Conservation (phyloP, 2,113 vertebrate species). For the Halcyon senegalensis region DNA sequence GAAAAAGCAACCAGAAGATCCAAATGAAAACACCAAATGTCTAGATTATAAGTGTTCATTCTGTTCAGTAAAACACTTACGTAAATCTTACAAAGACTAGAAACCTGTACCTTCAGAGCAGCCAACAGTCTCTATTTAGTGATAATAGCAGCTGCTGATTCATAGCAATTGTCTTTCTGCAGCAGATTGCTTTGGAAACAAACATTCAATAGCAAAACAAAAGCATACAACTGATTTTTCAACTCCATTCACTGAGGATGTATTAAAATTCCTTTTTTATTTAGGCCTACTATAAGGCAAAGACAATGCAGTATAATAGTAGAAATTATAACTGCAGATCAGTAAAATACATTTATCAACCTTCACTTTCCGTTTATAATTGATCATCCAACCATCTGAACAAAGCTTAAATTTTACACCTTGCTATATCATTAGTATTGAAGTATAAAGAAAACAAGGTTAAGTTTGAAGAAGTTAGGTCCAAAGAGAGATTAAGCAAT, state of each 20-base stretch:
- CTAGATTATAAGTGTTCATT: not conserved
- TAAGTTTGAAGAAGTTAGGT: not conserved
- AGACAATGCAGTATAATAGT: not conserved
- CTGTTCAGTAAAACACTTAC: not conserved
- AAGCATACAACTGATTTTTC: not conserved
- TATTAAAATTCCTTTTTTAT: not conserved
- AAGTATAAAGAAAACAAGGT: not conserved
- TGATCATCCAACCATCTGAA: not conserved
- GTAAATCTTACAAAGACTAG: not conserved
- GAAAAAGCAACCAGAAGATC: not conserved
- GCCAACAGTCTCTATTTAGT: not conserved
- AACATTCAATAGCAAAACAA: conserved; percentile 6
- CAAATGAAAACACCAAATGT: not conserved
- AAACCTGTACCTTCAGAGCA: conserved; percentile 6
- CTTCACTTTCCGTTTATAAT: not conserved
- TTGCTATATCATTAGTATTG: not conserved
- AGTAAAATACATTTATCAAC: not conserved
- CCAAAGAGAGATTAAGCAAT: not conserved
- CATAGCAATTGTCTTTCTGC: not conserved
- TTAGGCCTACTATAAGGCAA: not conserved
- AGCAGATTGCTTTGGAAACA: conserved; percentile 28
- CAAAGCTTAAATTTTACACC: not conserved
- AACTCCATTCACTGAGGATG: not conserved
- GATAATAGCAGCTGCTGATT: not conserved
- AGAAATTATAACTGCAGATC: not conserved